Percentiles rank a stretch among this genome's conserved stretches.
Conservation (phyloP, 2,888 invertebrate genomes). For the Dioctria rufipes region DNA sequence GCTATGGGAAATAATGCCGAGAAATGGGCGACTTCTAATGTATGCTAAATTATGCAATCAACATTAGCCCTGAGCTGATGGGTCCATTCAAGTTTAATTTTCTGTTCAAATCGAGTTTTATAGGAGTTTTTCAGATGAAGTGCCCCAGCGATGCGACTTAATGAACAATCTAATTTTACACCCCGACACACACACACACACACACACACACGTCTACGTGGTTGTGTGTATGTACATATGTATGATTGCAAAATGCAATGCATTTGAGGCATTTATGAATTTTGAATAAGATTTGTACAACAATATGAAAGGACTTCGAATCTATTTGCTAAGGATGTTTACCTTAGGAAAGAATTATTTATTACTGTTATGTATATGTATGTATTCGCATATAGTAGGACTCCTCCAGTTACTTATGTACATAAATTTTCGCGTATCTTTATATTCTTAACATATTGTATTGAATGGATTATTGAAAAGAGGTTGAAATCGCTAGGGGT, state of each 20-base stretch:
- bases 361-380: neutral
- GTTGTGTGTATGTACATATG: neutral
- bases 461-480: too few relatives aligned
- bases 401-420: too few relatives aligned
- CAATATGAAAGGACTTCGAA: neutral
- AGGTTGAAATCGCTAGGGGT: too few relatives aligned
- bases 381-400: too few relatives aligned
- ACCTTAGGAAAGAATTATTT: neutral
- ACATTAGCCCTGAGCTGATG: conserved; percentile 55
- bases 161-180: conserved; percentile 44
- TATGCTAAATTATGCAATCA: conserved; percentile 65
- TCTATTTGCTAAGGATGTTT: neutral
- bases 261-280: conserved; percentile 32
- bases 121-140: conserved; percentile 44
- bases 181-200: too few relatives aligned
- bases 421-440: too few relatives aligned
- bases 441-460: too few relatives aligned
- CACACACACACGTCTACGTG: too few relatives aligned
- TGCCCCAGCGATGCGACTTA: conserved; percentile 28
- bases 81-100: conserved; percentile 52
- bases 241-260: conserved; percentile 47
- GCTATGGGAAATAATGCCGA: conserved; percentile 45
- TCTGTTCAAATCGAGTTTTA: conserved; percentile 52
- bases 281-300: conserved; percentile 7
- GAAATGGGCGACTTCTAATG: conserved; percentile 57